A percentile compares a stretch with the other conserved stretches of the same genome.
Conservation (phyloP, 2,113 vertebrate genomes). For the Apteryx owenii region DNA sequence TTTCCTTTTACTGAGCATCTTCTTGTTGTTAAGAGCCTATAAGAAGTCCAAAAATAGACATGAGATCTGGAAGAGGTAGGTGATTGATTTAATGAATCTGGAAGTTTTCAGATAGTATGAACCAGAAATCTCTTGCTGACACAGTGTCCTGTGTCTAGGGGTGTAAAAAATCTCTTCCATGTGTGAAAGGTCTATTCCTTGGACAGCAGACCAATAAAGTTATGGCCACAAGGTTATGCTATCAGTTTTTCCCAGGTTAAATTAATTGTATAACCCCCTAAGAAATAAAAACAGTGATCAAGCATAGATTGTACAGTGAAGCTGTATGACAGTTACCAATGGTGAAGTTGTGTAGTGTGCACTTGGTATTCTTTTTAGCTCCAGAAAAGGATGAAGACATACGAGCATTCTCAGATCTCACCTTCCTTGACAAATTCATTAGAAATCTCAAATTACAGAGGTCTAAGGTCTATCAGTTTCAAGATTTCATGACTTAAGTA, state of each 20-base stretch:
- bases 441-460: not conserved
- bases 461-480: not conserved
- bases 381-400: not conserved
- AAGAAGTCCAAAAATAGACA: not conserved
- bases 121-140: not conserved
- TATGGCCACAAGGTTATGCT: not conserved
- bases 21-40: not conserved
- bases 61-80: not conserved
- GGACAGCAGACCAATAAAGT: not conserved
- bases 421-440: not conserved
- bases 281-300: not conserved
- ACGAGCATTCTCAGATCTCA: not conserved
- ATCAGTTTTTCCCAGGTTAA: not conserved
- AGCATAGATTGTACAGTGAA: not conserved
- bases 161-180: not conserved
- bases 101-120: not conserved
- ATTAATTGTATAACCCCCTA: not conserved
- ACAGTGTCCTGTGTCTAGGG: fast-evolving
- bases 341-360: not conserved
- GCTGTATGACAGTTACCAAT: not conserved
- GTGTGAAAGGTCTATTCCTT: not conserved
- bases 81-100: not conserved
- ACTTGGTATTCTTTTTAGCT: fast-evolving
- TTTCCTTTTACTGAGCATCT: not conserved
- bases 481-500: not conserved